phyloP scores from a whole-genome alignment of 2,113 vertebrate species.

The Aegithalos caudatus region DNA sequence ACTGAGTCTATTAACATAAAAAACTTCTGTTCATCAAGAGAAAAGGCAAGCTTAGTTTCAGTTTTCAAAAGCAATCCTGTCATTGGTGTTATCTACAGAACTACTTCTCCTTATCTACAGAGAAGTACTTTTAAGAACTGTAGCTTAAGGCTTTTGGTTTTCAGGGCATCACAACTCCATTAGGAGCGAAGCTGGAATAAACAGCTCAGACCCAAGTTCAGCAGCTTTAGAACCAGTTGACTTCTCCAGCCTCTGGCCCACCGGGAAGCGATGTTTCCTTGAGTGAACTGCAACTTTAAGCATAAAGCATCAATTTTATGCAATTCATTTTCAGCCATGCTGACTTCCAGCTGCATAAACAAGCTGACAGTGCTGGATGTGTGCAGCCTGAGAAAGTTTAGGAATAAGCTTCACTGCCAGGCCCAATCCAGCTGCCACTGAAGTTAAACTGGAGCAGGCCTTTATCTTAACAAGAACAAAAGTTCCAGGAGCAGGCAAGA shows the following conservation, averaged over 20 bases:
- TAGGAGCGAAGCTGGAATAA: background rate
- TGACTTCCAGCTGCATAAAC: slow-evolving; percentile 52
- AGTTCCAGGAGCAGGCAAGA: background rate
- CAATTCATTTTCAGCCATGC: background rate
- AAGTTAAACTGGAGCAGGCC: background rate
- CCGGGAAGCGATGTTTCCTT: background rate
- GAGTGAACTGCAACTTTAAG: background rate
- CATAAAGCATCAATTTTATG: slow-evolving; percentile 16
- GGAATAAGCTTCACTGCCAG: background rate
- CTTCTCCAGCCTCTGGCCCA: background rate
- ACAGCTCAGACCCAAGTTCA: background rate
- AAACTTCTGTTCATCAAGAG: background rate
- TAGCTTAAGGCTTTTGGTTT: background rate
- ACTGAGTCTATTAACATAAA: background rate
- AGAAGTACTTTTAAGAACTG: background rate
- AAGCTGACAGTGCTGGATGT: slow-evolving; percentile 5
- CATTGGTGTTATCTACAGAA: background rate
- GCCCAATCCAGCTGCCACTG: background rate
- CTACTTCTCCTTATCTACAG: background rate
- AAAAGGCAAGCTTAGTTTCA: background rate
- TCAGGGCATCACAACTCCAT: background rate
- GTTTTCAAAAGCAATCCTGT: background rate
- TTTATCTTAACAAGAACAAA: background rate
- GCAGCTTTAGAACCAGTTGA: background rate
- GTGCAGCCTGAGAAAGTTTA: slow-evolving; percentile 19